Conservation (phyloP, 2,797 vertebrate genomes). For the Oophaga sylvatica region DNA sequence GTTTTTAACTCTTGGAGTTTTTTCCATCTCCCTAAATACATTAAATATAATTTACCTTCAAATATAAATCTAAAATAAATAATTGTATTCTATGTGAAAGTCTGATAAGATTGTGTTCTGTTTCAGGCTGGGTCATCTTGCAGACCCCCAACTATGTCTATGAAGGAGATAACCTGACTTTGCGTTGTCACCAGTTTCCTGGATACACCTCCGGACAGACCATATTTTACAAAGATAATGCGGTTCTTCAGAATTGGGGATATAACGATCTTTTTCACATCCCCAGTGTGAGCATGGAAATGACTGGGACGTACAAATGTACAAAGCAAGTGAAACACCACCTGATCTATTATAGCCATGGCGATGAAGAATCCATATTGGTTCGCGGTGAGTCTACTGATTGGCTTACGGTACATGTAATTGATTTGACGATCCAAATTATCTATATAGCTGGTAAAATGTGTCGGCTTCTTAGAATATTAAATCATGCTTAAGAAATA, state of each 20-base stretch:
- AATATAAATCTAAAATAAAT: not conserved
- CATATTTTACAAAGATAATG: constrained; percentile 6
- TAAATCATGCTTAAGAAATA: too few relatives aligned
- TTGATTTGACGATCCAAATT: too few relatives aligned
- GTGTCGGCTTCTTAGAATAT: too few relatives aligned
- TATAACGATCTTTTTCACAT: not conserved
- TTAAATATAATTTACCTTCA: not conserved
- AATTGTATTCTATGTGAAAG: not conserved
- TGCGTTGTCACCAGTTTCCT: constrained; percentile 13
- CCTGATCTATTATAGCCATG: not conserved
- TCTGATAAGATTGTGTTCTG: not conserved
- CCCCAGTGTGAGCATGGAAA: not conserved
- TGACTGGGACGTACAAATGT: constrained; percentile 14
- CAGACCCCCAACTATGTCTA: constrained; percentile 4
- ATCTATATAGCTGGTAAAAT: too few relatives aligned
- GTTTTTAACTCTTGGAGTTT: too few relatives aligned
- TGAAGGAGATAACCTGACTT: constrained; percentile 24
- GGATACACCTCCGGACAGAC: not conserved
- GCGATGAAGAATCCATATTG: not conserved
- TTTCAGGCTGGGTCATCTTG: constrained; percentile 29
- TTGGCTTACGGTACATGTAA: too few relatives aligned
- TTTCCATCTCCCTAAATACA: too few relatives aligned
- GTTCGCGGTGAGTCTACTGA: not conserved
- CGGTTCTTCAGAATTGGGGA: not conserved
- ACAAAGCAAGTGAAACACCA: not conserved